These are phyloP conservation scores for Ciconia nigra DNA, from an alignment of 2,797 vertebrate genomes.

Conservation along the genomic window DNA sequence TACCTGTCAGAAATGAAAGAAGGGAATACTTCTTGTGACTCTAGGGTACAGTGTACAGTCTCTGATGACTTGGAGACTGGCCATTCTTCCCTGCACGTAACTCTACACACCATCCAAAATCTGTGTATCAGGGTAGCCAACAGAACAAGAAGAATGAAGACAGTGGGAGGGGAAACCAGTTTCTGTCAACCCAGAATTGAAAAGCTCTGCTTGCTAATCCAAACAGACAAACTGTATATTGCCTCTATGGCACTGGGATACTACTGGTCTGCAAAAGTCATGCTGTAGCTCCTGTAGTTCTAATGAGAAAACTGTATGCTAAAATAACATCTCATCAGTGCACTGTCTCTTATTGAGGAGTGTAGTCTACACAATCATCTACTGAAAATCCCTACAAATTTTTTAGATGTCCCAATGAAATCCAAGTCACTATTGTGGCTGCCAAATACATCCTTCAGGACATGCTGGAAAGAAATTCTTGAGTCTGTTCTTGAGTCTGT, in stretches of 20 bases:
- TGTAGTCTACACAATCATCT: not conserved
- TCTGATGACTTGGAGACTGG: not conserved
- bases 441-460: not conserved
- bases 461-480: not conserved
- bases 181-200: not conserved
- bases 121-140: not conserved
- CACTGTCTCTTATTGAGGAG: not conserved
- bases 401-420: not conserved
- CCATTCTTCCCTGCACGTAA: not conserved
- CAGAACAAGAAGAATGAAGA: not conserved
- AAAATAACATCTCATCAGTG: not conserved
- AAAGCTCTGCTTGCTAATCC: not conserved
- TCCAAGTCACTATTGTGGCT: not conserved
- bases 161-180: accelerated
- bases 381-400: not conserved
- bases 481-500: not conserved
- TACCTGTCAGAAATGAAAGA: not conserved
- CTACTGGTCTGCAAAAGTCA: not conserved
- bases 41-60: not conserved
- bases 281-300: not conserved
- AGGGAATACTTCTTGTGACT: not conserved
- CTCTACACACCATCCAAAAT: not conserved
- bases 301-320: not conserved
- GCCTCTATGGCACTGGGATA: not conserved
- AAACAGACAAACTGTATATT: not conserved